Conservation (phyloP, 1,140 invertebrate species). For the Bombus breviceps region DNA sequence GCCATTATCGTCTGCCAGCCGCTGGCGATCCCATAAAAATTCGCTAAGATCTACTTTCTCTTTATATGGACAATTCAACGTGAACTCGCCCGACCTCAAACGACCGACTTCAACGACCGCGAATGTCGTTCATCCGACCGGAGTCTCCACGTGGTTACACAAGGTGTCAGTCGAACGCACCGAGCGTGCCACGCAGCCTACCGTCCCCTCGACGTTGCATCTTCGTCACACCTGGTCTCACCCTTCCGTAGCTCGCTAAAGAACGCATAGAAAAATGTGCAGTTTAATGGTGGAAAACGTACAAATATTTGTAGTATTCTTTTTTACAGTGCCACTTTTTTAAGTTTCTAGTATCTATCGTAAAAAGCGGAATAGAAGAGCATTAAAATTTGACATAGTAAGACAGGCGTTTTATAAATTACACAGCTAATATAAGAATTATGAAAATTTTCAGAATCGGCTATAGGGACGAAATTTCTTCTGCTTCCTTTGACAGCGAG, state of each 20-base stretch:
- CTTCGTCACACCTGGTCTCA: not conserved
- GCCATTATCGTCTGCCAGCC: constrained; percentile 44
- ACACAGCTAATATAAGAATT: too few species aligned
- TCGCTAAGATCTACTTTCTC: constrained; percentile 68
- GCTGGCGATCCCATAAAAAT: constrained; percentile 52
- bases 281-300: not conserved
- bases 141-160: constrained; percentile 54
- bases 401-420: too few species aligned
- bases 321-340: rapidly evolving
- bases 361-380: too few species aligned
- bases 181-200: not conserved
- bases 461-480: not conserved
- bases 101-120: constrained; percentile 75
- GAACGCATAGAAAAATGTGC: not conserved
- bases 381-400: too few species aligned
- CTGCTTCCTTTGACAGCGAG: not conserved
- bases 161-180: constrained; percentile 43
- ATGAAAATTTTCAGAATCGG: too few species aligned
- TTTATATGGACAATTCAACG: constrained; percentile 67
- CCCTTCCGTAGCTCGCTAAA: not conserved
- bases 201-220: not conserved
- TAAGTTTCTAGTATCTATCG: not conserved
- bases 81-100: constrained; percentile 74
- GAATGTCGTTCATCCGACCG: constrained; percentile 72
- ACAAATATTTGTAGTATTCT: not conserved